Conservation (phyloP, 2,888 invertebrate species). For the Dicyrtomina minuta region DNA sequence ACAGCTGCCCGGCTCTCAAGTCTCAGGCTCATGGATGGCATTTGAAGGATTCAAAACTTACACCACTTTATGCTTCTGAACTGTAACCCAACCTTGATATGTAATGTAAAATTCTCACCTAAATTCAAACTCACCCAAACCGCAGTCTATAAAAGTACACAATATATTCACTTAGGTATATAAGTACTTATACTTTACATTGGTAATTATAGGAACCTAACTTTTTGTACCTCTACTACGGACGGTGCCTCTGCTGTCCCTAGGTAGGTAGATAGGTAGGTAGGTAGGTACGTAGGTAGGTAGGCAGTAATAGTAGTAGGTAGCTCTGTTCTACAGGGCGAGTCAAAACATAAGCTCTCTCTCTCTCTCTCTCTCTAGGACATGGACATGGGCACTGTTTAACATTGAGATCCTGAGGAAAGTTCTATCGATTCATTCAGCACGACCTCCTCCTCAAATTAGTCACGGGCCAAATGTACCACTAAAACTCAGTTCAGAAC, state of each 20-base stretch:
- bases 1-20: slow-evolving; percentile 21
- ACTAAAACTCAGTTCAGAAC: slow-evolving; percentile 21
- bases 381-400: neutral
- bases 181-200: too few relatives aligned
- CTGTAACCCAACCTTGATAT: too few relatives aligned
- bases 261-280: neutral
- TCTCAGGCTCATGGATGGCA: slow-evolving; percentile 32
- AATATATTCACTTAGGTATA: too few relatives aligned
- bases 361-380: too few relatives aligned
- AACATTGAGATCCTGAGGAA: slow-evolving; percentile 7
- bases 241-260: neutral
- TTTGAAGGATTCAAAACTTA: neutral
- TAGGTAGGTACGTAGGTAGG: too few relatives aligned
- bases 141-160: too few relatives aligned
- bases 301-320: neutral
- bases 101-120: too few relatives aligned
- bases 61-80: too few relatives aligned
- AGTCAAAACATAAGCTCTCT: neutral
- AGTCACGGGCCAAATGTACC: slow-evolving; percentile 35
- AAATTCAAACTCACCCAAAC: neutral
- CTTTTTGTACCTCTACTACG: too few relatives aligned
- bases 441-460: slow-evolving; percentile 34
- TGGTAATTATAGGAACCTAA: too few relatives aligned
- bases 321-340: neutral
- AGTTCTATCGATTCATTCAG: slow-evolving; percentile 30